Evolutionary conservation across 2,113 vertebrate species (phyloP).

Genomic region (Hiodon tergisus): DNA sequence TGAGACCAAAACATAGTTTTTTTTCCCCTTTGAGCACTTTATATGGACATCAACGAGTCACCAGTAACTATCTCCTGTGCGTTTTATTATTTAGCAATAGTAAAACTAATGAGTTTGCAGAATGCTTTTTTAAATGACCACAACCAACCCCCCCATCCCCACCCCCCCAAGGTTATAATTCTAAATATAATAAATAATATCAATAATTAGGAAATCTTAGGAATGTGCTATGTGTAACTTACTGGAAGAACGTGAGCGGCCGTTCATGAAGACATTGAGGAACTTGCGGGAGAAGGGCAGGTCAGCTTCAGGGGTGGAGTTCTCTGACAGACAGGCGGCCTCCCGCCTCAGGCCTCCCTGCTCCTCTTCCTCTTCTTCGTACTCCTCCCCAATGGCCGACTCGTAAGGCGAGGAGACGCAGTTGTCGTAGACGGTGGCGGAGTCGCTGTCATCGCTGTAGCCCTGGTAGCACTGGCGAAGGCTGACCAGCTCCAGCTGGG

Average conservation of each 20-base stretch:
- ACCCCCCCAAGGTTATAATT: too few relatives aligned
- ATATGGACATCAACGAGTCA: too few relatives aligned
- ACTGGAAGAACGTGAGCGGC: constrained; percentile 90
- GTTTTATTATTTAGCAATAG: too few relatives aligned
- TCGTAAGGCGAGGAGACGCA: constrained; percentile 90
- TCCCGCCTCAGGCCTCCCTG: constrained; percentile 56
- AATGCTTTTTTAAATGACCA: too few relatives aligned
- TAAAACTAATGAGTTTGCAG: too few relatives aligned
- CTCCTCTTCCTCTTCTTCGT: constrained; percentile 73
- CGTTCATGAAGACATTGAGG: constrained; percentile 96
- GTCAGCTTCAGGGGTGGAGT: constrained; percentile 81
- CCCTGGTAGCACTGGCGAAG: constrained; percentile 87
- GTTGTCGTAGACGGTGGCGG: constrained; percentile 89
- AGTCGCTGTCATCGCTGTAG: constrained; percentile 94
- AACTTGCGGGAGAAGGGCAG: constrained; percentile 95
- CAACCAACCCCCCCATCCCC: too few relatives aligned
- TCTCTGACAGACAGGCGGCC: constrained; percentile 78
- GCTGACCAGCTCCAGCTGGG: constrained; percentile 90
- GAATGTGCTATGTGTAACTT: constrained; percentile 54
- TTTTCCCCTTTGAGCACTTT: too few relatives aligned
- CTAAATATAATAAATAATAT: too few relatives aligned
- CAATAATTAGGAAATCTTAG: too few relatives aligned
- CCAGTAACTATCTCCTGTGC: too few relatives aligned
- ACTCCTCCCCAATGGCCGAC: constrained; percentile 85
- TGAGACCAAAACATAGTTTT: too few relatives aligned